Conservation (phyloP, 1,140 invertebrate species). For the Cheumatopsyche charites region DNA sequence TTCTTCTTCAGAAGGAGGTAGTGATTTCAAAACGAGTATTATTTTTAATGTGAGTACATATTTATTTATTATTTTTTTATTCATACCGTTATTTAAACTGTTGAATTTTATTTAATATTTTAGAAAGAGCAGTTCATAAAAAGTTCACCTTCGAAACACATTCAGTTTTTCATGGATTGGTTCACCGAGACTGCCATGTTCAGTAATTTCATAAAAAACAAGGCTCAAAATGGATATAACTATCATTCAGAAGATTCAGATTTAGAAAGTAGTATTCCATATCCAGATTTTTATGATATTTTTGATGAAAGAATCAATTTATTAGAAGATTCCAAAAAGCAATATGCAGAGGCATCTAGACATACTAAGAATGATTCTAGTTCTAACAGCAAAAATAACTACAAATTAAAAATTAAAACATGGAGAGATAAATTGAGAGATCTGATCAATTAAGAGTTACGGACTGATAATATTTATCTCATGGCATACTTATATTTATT, state of each 20-base stretch:
- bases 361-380: slow-evolving; percentile 34
- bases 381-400: slow-evolving; percentile 51
- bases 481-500: too few species aligned
- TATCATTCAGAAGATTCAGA: not conserved
- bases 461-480: not conserved
- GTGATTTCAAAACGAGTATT: slow-evolving; percentile 50
- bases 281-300: slow-evolving; percentile 56
- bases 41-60: slow-evolving; percentile 55
- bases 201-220: slow-evolving; percentile 38
- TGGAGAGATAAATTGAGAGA: slow-evolving; percentile 58
- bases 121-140: slow-evolving; percentile 70
- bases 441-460: slow-evolving; percentile 52
- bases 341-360: slow-evolving; percentile 37
- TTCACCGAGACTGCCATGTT: slow-evolving; percentile 87
- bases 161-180: slow-evolving; percentile 78
- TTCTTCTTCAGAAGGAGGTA: slow-evolving; percentile 48
- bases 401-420: slow-evolving; percentile 56
- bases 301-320: slow-evolving; percentile 56
- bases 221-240: not conserved
- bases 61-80: slow-evolving; percentile 34
- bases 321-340: slow-evolving; percentile 45
- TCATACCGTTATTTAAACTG: slow-evolving; percentile 31
- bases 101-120: slow-evolving; percentile 48
- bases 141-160: slow-evolving; percentile 65
- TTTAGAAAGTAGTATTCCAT: slow-evolving; percentile 49